phyloP scores from a whole-genome alignment of 2,888 invertebrate species.

The Xanthia icteritia region DNA sequence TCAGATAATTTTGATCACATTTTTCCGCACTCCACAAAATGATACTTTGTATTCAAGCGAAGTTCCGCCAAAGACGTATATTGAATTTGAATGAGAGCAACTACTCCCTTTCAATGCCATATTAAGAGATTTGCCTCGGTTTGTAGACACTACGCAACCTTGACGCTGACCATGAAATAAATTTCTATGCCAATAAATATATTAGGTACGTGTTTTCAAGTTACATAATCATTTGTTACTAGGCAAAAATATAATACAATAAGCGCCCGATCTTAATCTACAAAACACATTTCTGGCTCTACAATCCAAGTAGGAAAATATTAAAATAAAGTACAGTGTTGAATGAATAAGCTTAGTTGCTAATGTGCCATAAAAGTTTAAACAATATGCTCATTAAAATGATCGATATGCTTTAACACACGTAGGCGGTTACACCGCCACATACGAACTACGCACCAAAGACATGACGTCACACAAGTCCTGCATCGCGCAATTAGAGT shows the following conservation, averaged over 20 bases:
- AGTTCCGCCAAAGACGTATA: not conserved
- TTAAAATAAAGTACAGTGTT: not conserved
- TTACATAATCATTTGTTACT: not conserved
- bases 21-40: slow-evolving; percentile 14
- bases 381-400: slow-evolving; percentile 1
- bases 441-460: no score
- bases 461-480: no score
- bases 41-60: slow-evolving; percentile 39
- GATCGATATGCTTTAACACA: not conserved
- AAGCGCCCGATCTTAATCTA: not conserved
- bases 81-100: slow-evolving; percentile 42
- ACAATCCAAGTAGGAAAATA: not conserved
- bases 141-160: slow-evolving; percentile 37
- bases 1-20: slow-evolving; percentile 17
- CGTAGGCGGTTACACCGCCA: no score
- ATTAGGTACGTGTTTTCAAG: not conserved
- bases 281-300: not conserved
- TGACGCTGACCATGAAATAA: slow-evolving; percentile 39
- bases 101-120: slow-evolving; percentile 45
- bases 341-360: not conserved
- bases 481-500: no score
- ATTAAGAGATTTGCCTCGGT: slow-evolving; percentile 32
- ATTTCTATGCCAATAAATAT: slow-evolving; percentile 25
- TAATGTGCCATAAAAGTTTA: not conserved
- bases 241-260: not conserved